Base-by-base conservation (phyloP, 2,113 vertebrate species). In the Poeciliopsis prolifica region DNA sequence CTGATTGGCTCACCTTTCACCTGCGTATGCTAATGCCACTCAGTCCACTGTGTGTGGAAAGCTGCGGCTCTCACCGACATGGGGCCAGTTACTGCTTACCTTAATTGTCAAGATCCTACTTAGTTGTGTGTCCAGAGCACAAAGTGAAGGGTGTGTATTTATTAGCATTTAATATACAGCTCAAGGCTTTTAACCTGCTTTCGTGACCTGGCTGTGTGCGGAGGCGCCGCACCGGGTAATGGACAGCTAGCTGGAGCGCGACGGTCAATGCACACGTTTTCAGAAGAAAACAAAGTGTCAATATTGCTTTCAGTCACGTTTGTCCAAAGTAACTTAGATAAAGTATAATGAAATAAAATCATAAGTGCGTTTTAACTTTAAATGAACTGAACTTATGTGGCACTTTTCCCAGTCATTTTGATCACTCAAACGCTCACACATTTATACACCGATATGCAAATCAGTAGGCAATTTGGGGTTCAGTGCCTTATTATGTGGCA, bases 1-100 rank as follows among this genome's bases (percentile, higher is more conserved):
- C 87, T 91, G 92, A 93, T 92, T 93, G 90, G 61, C 74, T 86
- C 93, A 93, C 93, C 93, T 92, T 86, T 94, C 90, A 92, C 93
- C 93, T 87, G 84, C 58, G 30, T 89, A 93, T 94, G 93, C 91
- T 93, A 94, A 94, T 92, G 81, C 81, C 7, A 44, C 72, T 70
- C 72, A 19, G 65, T 30, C 65, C 33, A 19, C 24, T 68, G 78
- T 71, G 79, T 68, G 73, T 77, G 86, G 62, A 65, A 37, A 74
- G 77, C 8, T 6, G 78, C 84, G 88, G 80, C 84, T 90, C 81
- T 75, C 19, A 2, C 65, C 71, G 81, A 82, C 77, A 24, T 24
- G 10, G 64, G 83, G 88, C 86, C 88, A 91, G 88, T 86, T 87
- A 83, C 87, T 91, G 87, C 86, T 93, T 89, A 89, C 90, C 83